A percentile compares a stretch with the other conserved stretches of the same genome.
Evolutionary conservation across 2,888 invertebrate species (phyloP).

Genomic region (Lysandra bellargus): DNA sequence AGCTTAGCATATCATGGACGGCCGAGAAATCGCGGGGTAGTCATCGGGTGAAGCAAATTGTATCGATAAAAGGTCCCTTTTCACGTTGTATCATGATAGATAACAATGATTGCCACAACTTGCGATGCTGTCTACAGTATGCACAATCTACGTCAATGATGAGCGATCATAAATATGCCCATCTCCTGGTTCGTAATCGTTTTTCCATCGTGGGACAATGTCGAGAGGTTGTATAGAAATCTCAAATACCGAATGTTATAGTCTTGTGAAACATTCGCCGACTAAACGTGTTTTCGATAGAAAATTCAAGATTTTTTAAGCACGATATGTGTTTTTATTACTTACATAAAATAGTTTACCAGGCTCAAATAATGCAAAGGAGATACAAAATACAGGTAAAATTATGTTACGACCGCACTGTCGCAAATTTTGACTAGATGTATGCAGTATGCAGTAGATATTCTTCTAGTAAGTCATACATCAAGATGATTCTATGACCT

Average conservation of each 20-base stretch:
- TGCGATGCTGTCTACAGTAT: neutral
- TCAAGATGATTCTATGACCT: neutral
- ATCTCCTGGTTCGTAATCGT: neutral
- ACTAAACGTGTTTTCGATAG: slow-evolving; percentile 11
- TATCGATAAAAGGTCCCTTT: neutral
- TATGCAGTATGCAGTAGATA: neutral
- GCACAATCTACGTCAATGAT: neutral
- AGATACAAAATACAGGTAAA: slow-evolving; percentile 18
- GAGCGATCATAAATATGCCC: neutral
- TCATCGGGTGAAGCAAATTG: neutral
- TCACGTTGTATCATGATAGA: neutral
- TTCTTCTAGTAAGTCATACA: neutral
- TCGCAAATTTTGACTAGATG: neutral
- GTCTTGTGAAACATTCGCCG: neutral
- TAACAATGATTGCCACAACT: neutral
- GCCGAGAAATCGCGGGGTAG: neutral
- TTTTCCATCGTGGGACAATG: neutral
- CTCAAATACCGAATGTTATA: neutral
- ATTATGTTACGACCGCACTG: neutral
- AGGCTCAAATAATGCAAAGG: slow-evolving; percentile 20
- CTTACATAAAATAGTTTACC: slow-evolving; percentile 10
- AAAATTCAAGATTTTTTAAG: neutral
- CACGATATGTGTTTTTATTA: slow-evolving; percentile 15
- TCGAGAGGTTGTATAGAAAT: neutral
- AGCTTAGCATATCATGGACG: slow-evolving; percentile 30